Base-by-base conservation (phyloP, 2,797 vertebrate genomes). In the Notoglanidium macrostoma region DNA sequence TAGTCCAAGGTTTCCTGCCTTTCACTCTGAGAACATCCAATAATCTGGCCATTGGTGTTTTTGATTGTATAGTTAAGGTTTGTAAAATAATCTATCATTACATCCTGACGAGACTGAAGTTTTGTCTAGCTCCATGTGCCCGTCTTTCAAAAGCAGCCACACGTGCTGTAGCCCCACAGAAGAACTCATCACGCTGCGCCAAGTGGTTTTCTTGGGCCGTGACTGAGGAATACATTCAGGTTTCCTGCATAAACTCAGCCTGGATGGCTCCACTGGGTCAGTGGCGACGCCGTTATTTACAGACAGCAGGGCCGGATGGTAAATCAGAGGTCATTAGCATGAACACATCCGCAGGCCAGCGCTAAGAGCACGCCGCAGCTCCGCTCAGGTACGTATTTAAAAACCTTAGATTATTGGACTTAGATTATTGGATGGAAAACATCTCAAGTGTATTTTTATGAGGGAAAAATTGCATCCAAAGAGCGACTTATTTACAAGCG, bases 401-500 rank as follows among this genome's bases (percentile, higher is more conserved):
- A 67, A 76, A 63, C 46, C 23, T 19, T 46, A 15, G 61, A 44
- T 87, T 29, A 74, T 77, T 32, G 46, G 61, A 83, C n/a, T 51
- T 81, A 40, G 40, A 40, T 40, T 40, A 40, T 40, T 40, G 40
- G 40, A 73, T 29, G 29, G 49, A 61, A 61, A 46, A 44, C 78
- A 44, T 63, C 77, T 79, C 35, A 55, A 57, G 86, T 85, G 68
- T 89, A 79, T 89, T 89, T 88, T 88, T 55, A 76, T 76, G 61
- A 54, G 63, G 68, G 70, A 83, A 83, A 65, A 83, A 81, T 23
- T 32, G 70, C 63, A 84, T 87, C 85, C 89, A 82, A 77, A 83
- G 67, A 74, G 77, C 80, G 70, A 84, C 76, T 86, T 93, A 91
- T 93, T 92, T 93, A 92, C 83, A 90, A 83, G 84, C 61, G 87